Conservation (phyloP, 1,140 invertebrate species). For the Fopius arisanus region DNA sequence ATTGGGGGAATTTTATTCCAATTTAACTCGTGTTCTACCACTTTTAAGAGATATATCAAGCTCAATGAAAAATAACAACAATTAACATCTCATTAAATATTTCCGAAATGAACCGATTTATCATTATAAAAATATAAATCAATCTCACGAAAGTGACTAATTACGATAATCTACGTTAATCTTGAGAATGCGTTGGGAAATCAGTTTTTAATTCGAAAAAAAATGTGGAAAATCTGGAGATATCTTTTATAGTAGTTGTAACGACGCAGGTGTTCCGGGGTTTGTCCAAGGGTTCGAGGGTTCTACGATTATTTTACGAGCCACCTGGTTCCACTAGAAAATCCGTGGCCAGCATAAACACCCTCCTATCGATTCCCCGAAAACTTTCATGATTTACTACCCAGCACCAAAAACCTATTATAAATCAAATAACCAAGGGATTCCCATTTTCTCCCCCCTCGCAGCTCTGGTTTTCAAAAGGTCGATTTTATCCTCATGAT, state of each 20-base stretch:
- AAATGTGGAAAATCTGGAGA: not conserved
- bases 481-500: not conserved
- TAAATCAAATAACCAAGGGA: constrained; percentile 1
- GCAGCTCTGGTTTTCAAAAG: not conserved
- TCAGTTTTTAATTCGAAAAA: too few relatives aligned
- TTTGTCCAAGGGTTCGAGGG: constrained; percentile 33
- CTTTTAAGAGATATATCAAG: too few relatives aligned
- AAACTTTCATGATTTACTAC: constrained; percentile 28
- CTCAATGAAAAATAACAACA: too few relatives aligned
- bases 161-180: too few relatives aligned
- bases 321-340: constrained; percentile 43
- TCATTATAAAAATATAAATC: too few relatives aligned
- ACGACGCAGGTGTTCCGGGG: constrained; percentile 20
- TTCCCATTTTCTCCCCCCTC: not conserved
- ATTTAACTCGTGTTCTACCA: too few relatives aligned
- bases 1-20: too few relatives aligned
- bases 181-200: too few relatives aligned
- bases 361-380: constrained; percentile 41
- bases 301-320: constrained; percentile 51
- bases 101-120: too few relatives aligned
- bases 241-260: not conserved
- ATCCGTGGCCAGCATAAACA: constrained; percentile 28
- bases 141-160: too few relatives aligned
- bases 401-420: constrained; percentile 1
- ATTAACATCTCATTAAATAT: too few relatives aligned